These are phyloP conservation scores for Ceryle rudis DNA, from an alignment of 2,797 vertebrate genomes.

Conservation along the genomic window DNA sequence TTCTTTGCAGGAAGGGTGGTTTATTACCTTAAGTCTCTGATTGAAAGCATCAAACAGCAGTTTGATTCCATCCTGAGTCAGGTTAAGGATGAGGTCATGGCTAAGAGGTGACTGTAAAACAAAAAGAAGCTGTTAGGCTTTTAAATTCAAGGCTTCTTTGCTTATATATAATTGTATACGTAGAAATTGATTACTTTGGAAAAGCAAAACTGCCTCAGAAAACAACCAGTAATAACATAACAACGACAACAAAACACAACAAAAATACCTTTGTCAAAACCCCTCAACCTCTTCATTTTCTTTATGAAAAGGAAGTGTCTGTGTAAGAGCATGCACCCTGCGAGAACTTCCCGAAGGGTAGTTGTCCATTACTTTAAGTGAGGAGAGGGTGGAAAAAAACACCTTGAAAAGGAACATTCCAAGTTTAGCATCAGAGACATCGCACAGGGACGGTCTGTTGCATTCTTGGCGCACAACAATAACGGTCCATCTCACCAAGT, in stretches of 20 bases:
- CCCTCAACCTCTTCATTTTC: neutral
- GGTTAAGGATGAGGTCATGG: constrained; percentile 99
- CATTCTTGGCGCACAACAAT: neutral
- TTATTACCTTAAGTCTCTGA: constrained; percentile 98
- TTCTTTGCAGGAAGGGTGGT: neutral
- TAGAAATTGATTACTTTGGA: neutral
- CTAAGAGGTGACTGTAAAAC: constrained; percentile 91
- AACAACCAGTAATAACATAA: neutral
- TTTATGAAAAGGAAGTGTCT: neutral
- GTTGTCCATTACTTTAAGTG: neutral
- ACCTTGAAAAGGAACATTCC: neutral
- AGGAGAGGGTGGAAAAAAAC: fast-evolving
- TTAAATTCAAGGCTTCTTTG: neutral
- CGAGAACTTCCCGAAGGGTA: neutral
- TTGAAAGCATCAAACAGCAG: constrained; percentile 99
- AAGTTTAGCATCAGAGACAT: neutral
- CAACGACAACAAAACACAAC: neutral
- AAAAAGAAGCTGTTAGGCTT: constrained; percentile 14
- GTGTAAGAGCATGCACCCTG: neutral
- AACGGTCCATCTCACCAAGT: neutral
- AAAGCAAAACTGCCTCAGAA: neutral
- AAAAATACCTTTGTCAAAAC: neutral
- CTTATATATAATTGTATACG: neutral
- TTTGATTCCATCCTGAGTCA: constrained; percentile 99
- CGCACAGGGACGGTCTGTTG: neutral